These are phyloP conservation scores for Saccostrea echinata DNA, from an alignment of 1,140 invertebrate species.

Conservation along the genomic window DNA sequence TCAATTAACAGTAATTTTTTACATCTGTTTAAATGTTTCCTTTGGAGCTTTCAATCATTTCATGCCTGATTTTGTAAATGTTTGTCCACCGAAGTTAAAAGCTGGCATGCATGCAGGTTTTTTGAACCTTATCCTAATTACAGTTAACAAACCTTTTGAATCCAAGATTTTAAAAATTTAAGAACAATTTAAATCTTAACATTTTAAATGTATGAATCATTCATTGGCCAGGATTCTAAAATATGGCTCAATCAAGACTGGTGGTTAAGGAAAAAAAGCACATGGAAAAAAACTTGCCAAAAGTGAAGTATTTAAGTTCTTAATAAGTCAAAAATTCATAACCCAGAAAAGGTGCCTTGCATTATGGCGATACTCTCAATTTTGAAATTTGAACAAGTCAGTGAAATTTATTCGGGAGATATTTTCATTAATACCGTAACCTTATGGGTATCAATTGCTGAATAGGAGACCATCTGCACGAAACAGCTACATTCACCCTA, in stretches of 20 bases:
- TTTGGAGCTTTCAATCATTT: not conserved
- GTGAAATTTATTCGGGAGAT: not conserved
- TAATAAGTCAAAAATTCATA: not conserved
- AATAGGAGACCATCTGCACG: not conserved
- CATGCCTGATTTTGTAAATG: slow-evolving; percentile 10
- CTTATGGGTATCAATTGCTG: not conserved
- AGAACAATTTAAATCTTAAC: slow-evolving; percentile 32
- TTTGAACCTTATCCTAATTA: slow-evolving; percentile 32
- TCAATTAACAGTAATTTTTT: not conserved
- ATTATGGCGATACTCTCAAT: not conserved
- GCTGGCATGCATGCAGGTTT: not conserved
- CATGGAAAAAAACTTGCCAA: too few relatives aligned
- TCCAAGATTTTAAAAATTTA: slow-evolving; percentile 9
- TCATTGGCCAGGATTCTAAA: not conserved
- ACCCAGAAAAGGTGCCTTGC: not conserved
- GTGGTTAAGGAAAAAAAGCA: not conserved
- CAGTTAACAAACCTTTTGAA: slow-evolving; percentile 29
- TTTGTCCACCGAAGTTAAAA: not conserved
- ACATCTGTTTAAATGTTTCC: slow-evolving; percentile 1
- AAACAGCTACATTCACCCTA: not conserved
- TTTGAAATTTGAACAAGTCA: slow-evolving; percentile 18
- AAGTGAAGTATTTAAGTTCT: too few relatives aligned
- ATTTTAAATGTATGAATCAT: slow-evolving; percentile 40
- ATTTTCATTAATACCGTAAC: not conserved
- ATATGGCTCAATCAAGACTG: not conserved